phyloP scores from a whole-genome alignment of 1,140 invertebrate genomes.

The Brachionus plicatilis region DNA sequence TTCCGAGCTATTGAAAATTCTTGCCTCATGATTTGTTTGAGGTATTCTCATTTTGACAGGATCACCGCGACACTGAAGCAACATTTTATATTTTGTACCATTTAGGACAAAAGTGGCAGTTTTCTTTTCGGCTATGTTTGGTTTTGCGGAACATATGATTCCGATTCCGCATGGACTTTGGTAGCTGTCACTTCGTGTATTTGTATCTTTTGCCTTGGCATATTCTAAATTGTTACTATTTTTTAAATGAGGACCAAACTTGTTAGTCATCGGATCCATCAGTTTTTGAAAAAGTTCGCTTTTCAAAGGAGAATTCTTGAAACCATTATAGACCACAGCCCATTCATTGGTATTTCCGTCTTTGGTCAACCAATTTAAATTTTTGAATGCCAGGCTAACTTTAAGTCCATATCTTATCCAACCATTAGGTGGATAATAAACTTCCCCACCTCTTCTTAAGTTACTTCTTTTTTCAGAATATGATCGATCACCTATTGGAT shows the following conservation, averaged over 20 bases:
- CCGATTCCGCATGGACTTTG: background rate
- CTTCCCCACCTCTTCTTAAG: background rate
- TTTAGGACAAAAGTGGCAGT: background rate
- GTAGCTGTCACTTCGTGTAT: background rate
- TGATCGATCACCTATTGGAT: background rate
- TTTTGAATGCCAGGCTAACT: background rate
- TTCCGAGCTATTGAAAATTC: background rate
- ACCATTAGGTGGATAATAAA: background rate
- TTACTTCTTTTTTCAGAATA: background rate
- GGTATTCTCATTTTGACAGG: background rate
- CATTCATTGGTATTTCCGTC: background rate
- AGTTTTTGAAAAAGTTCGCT: background rate
- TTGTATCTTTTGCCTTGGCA: background rate
- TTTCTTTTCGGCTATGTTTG: background rate
- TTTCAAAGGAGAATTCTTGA: background rate
- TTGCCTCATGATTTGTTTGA: background rate
- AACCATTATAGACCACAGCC: constrained; percentile 7
- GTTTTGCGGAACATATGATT: background rate
- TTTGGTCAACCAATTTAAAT: background rate
- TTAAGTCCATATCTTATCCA: constrained; percentile 1
- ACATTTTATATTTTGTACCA: background rate
- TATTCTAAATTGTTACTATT: constrained; percentile 14
- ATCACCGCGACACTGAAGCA: background rate
- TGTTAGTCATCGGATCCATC: background rate
- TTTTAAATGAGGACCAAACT: background rate